Conservation (phyloP, 2,888 invertebrate species). For the Tachina fera region DNA sequence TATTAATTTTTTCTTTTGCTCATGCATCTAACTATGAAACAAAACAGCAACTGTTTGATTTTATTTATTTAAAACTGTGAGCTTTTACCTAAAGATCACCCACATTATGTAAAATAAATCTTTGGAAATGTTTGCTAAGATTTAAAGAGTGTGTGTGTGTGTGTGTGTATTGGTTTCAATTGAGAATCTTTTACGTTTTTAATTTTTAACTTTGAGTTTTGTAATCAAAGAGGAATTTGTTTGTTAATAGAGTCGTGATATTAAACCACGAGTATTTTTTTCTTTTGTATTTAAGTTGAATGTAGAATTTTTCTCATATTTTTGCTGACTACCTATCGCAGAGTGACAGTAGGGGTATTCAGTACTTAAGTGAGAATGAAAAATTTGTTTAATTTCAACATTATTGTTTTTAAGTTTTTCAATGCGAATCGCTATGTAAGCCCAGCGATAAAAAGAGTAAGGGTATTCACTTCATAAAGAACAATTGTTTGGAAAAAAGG, state of each 20-base stretch:
- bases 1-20: background rate
- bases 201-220: slow-evolving; percentile 14
- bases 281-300: background rate
- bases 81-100: slow-evolving; percentile 29
- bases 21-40: background rate
- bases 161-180: background rate
- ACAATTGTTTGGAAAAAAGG: too few relatives aligned
- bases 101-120: slow-evolving; percentile 35
- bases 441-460: too few relatives aligned
- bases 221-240: slow-evolving; percentile 38
- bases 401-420: too few relatives aligned
- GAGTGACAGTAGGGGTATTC: background rate
- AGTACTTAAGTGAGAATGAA: too few relatives aligned
- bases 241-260: slow-evolving; percentile 80
- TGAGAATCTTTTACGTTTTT: background rate
- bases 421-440: too few relatives aligned
- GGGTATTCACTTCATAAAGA: too few relatives aligned
- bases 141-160: background rate
- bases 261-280: slow-evolving; percentile 74
- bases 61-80: background rate
- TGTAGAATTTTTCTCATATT: background rate
- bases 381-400: too few relatives aligned
- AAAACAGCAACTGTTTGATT: slow-evolving; percentile 23
- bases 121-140: background rate
- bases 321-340: background rate